Percentiles rank a stretch among this genome's conserved stretches.
These are phyloP conservation scores for Salminus brasiliensis DNA, from an alignment of 2,113 vertebrate species.

Conservation along the genomic window DNA sequence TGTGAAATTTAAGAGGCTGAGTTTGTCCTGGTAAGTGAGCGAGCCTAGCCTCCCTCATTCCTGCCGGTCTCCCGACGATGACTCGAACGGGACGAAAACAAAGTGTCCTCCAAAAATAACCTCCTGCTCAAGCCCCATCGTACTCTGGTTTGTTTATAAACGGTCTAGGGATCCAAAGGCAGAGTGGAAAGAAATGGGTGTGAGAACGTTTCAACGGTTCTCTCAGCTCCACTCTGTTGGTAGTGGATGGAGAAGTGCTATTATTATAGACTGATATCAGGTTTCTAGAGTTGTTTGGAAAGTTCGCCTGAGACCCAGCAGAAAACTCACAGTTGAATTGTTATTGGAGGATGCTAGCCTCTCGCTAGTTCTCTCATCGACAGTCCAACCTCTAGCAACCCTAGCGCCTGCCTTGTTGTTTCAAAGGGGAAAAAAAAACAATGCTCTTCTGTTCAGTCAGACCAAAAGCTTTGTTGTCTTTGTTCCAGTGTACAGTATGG, in stretches of 20 bases:
- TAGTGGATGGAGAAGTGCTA: constrained; percentile 33
- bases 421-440: background rate
- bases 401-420: background rate
- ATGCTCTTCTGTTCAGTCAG: background rate
- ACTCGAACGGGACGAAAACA: constrained; percentile 64
- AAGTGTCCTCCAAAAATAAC: constrained; percentile 69
- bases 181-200: constrained; percentile 31
- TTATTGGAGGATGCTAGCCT: background rate
- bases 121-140: constrained; percentile 52
- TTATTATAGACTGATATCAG: constrained; percentile 40
- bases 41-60: constrained; percentile 59
- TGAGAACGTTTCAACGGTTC: constrained; percentile 50
- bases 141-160: constrained; percentile 53
- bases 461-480: background rate
- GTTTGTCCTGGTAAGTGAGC: constrained; percentile 42
- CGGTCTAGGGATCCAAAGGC: constrained; percentile 46
- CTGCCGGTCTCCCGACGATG: constrained; percentile 61
- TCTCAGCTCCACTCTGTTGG: constrained; percentile 20
- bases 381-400: no score
- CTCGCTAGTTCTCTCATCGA: background rate
- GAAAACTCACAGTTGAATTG: background rate
- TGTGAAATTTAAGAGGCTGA: constrained; percentile 51
- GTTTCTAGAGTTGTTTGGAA: constrained; percentile 36
- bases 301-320: background rate
- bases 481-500: background rate